Base-by-base conservation (phyloP, 2,888 invertebrate genomes). In the Nebria brevicollis region DNA sequence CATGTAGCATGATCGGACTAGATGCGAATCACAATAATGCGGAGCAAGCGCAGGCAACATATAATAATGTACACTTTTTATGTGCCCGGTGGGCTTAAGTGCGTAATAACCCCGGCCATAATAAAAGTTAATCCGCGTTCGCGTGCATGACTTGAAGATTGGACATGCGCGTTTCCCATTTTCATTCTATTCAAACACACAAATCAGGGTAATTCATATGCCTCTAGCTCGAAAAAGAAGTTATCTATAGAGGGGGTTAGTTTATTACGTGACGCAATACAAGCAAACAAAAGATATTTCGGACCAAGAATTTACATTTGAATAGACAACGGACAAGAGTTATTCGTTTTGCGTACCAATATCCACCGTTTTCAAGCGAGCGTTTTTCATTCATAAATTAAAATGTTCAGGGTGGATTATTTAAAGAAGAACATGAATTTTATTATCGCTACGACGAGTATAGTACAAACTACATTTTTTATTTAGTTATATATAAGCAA, bases 51-150 rank as follows among this genome's bases (percentile, higher is more conserved):
- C 64, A 15, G 15, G n/a, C 4, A 54, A 54, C 54, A 54, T 54
- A 54, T 15, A 65, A 66, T 76, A 76, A 76, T 76, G 76, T 34
- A 66, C 11, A 76, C 34, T 76, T 76, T 76, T 76, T 76, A 76
- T 76, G 73, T 42, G 65, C 34, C 76, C 76, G n/a, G 65, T 26
- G 76, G 64, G 76, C 66, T 76, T 66, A 66, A 76, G 66, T 76
- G 66, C 76, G 66, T 66, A 76, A 76, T 66, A 76, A 76, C 66
- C 66, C 11, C n/a, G 76, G 34, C 76, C 6, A 76, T 76, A 76
- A 76, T 76, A 66, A 76, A 76, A 76, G 66, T 76, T 76, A 65
- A 76, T 76, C n/a, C 73, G 34, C 76, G 76, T 26, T 20, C 26
- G 10, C 5, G 54, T 66, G 34, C 66, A 66, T 76, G 66, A 25